Evolutionary conservation across 2,888 invertebrate species (phyloP).

Genomic region (Ramazzottius varieornatus): DNA sequence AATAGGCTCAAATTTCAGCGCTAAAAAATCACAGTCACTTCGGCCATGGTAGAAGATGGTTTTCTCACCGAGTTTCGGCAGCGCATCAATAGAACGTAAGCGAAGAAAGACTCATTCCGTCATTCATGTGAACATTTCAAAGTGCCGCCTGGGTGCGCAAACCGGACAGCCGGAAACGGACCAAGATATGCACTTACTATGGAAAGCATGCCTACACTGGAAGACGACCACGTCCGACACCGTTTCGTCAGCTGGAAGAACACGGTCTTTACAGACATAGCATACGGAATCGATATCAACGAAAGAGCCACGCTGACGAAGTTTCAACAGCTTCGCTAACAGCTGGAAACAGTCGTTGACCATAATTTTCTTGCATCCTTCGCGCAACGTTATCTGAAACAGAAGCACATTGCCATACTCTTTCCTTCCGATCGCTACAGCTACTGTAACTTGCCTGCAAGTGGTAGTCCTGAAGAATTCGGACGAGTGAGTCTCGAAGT

Average conservation of each 20-base stretch:
- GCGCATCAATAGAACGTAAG: no score
- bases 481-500: conserved; percentile 60
- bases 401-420: conserved; percentile 7
- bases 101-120: no score
- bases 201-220: conserved; percentile 1
- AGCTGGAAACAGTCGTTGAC: conserved; percentile 63
- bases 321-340: conserved; percentile 47
- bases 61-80: no score
- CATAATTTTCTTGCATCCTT: conserved; percentile 68
- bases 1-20: no score
- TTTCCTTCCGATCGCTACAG: no score
- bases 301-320: conserved; percentile 48
- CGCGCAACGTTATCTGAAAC: conserved; percentile 48
- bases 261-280: neutral
- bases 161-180: neutral
- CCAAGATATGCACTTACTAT: neutral
- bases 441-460: conserved; percentile 51
- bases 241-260: neutral
- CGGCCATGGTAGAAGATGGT: no score
- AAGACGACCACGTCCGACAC: neutral
- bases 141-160: neutral
- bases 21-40: no score
- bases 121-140: neutral
- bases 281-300: conserved; percentile 21
- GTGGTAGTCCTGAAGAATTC: conserved; percentile 81